These are phyloP conservation scores for Larimichthys polyactis DNA, from an alignment of 2,113 vertebrate genomes.

Conservation along the genomic window DNA sequence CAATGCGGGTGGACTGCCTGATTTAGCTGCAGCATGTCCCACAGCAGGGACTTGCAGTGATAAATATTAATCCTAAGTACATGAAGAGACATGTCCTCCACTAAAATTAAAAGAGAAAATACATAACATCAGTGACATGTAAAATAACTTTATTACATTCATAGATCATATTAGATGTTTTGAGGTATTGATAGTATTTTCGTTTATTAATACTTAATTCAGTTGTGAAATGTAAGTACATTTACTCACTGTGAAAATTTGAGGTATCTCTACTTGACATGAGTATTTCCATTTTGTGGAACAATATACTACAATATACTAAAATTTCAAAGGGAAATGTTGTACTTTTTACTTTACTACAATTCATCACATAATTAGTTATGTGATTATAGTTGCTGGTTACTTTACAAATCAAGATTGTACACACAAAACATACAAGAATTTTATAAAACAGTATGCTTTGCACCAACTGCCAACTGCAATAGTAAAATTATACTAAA, in stretches of 20 bases:
- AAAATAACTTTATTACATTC: neutral
- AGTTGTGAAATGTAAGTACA: neutral
- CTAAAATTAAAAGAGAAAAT: conserved; percentile 19
- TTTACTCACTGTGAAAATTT: neutral
- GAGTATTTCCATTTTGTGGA: neutral
- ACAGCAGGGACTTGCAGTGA: conserved; percentile 11
- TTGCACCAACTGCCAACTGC: neutral
- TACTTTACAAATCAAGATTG: neutral
- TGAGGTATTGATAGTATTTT: neutral
- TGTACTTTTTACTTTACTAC: neutral
- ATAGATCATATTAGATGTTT: neutral
- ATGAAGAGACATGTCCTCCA: conserved; percentile 14
- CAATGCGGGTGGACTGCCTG: neutral
- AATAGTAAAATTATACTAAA: neutral
- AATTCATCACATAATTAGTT: neutral
- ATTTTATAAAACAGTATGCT: neutral
- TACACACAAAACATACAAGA: neutral
- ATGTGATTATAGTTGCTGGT: neutral
- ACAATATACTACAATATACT: too few species aligned
- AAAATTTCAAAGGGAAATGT: neutral
- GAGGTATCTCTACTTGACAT: neutral
- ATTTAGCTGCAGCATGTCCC: conserved; percentile 39
- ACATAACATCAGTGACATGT: neutral
- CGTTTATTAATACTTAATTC: neutral
- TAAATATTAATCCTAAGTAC: conserved; percentile 22